phyloP scores from a whole-genome alignment of 23 tunicate species.

The Halocynthia aurantium region DNA sequence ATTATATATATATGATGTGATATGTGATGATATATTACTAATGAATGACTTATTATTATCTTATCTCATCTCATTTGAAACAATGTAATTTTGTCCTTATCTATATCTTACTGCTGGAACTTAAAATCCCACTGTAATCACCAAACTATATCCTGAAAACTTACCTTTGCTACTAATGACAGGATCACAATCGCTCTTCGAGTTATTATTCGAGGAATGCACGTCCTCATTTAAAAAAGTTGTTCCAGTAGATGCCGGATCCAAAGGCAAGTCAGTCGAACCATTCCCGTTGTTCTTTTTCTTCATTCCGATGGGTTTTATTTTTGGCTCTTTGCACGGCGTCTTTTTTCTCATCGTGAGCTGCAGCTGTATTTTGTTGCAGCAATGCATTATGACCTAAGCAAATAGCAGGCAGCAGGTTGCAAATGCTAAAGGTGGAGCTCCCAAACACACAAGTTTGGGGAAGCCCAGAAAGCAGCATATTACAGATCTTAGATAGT shows the following conservation, averaged over 20 bases:
- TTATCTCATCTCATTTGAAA: no score
- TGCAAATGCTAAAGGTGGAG: background rate
- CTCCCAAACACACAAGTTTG: background rate
- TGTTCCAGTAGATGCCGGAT: background rate
- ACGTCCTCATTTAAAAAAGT: no score
- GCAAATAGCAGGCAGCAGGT: background rate
- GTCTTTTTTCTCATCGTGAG: background rate
- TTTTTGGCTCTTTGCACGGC: background rate
- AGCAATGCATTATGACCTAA: constrained; percentile 23
- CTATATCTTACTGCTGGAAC: no score
- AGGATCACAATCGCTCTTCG: no score
- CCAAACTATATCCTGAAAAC: no score
- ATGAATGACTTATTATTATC: no score
- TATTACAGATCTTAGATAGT: constrained; percentile 6
- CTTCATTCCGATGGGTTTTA: background rate
- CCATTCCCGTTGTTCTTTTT: background rate
- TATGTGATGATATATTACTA: no score
- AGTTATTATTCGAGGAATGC: no score
- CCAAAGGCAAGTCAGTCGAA: background rate
- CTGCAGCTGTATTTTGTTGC: constrained; percentile 17
- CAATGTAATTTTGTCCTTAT: no score
- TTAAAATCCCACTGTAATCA: no score
- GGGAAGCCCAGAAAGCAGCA: constrained; percentile 7
- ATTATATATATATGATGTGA: no score
- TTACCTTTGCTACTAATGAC: no score